Percentiles rank a stretch among this genome's conserved stretches.
These are phyloP conservation scores for Scaptomyza polygonia DNA, from an alignment of 2,888 invertebrate species.

Conservation along the genomic window DNA sequence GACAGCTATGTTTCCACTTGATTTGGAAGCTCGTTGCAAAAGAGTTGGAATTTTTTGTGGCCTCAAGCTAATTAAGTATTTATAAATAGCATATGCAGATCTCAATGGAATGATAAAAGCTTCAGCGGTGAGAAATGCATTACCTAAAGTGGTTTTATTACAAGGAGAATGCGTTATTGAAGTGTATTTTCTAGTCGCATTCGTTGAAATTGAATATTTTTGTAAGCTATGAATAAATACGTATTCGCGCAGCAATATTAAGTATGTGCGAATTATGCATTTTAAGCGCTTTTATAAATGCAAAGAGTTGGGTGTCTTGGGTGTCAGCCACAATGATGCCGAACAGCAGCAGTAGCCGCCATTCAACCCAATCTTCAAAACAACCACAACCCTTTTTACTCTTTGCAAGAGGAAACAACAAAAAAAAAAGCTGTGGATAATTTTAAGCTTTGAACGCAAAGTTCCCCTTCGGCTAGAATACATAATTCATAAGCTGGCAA, in stretches of 20 bases:
- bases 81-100: slow-evolving; percentile 20
- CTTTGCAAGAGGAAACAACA: slow-evolving; percentile 11
- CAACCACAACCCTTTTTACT: slow-evolving; percentile 70
- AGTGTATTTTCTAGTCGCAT: slow-evolving; percentile 20
- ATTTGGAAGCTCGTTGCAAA: too few species aligned
- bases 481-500: slow-evolving; percentile 74
- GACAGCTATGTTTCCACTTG: too few species aligned
- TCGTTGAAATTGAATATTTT: not conserved
- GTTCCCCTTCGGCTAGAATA: slow-evolving; percentile 67
- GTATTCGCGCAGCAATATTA: slow-evolving; percentile 39
- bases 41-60: slow-evolving; percentile 22
- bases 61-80: slow-evolving; percentile 26
- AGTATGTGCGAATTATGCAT: slow-evolving; percentile 63
- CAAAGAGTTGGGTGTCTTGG: slow-evolving; percentile 26
- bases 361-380: slow-evolving; percentile 60
- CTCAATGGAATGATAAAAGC: slow-evolving; percentile 11
- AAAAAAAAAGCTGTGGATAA: slow-evolving; percentile 51
- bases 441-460: slow-evolving; percentile 73
- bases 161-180: not conserved
- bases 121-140: too few species aligned
- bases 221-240: slow-evolving; percentile 48
- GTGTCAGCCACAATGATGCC: slow-evolving; percentile 11
- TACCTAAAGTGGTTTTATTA: not conserved
- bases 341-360: slow-evolving; percentile 18
- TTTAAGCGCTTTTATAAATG: slow-evolving; percentile 64